Conservation (phyloP, 2,888 invertebrate species). For the Uloborus plumipes region DNA sequence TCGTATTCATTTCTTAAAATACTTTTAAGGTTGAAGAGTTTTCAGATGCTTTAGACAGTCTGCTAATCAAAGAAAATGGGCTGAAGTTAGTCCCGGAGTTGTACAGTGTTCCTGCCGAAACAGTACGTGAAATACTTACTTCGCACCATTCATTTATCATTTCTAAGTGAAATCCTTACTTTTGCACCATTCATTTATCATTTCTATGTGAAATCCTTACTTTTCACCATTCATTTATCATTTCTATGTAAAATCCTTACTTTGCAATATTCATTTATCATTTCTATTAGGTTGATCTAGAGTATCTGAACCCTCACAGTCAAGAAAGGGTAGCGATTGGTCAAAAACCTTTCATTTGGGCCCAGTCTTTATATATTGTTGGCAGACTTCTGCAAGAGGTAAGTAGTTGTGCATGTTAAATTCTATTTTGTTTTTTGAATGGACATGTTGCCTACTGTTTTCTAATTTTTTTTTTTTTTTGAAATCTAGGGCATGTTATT, state of each 20-base stretch:
- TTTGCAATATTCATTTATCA: constrained; percentile 1
- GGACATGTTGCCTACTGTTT: too few relatives aligned
- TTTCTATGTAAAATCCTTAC: neutral
- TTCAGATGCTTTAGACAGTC: constrained; percentile 70
- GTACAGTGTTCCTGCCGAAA: constrained; percentile 87
- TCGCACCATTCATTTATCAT: neutral
- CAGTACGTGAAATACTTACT: constrained; percentile 70
- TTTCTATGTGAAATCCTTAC: neutral
- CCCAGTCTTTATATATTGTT: constrained; percentile 95
- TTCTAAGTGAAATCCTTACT: neutral
- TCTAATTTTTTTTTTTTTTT: too few relatives aligned
- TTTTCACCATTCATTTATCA: neutral
- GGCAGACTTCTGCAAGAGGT: constrained; percentile 94
- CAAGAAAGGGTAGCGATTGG: constrained; percentile 88
- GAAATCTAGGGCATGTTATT: too few relatives aligned
- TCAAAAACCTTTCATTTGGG: constrained; percentile 96
- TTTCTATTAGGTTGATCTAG: constrained; percentile 77
- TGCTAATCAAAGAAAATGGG: constrained; percentile 90
- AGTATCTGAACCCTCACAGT: constrained; percentile 91
- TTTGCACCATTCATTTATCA: neutral
- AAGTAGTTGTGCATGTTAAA: too few relatives aligned
- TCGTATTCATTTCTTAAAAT: neutral
- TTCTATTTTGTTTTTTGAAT: too few relatives aligned
- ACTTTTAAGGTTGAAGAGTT: constrained; percentile 71
- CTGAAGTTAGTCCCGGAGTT: constrained; percentile 91